Evolutionary conservation across 2,888 invertebrate genomes (phyloP), one percentile per base, ranked within the genome.

Genomic region (Anticlea derivata): DNA sequence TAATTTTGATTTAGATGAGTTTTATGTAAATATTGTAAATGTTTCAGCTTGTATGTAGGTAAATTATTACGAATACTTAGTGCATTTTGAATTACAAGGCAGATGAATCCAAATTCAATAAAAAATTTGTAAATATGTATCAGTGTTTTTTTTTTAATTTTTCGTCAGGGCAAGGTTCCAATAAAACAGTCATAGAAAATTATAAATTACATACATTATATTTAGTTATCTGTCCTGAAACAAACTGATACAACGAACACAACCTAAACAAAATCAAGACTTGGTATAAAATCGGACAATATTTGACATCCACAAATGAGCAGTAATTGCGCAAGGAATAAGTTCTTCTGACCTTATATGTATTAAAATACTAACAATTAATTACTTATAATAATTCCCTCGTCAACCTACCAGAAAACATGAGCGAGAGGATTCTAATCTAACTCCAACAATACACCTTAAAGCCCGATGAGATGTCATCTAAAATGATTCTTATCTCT

Each of bases 191-290:
- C 12, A 50, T 43, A 48, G 64, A 83, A 83, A 83, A 78, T 81
- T 83, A 82, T 85, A 83, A 82, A 85, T 83, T 44, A 83, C 72
- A 80, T 80, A 12, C 22, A 43, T 20, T 43, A 80, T 85, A 78
- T 78, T 81, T 75, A 75, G 64, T 70, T 66, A 73, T 66, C 80
- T 80, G 81, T 80, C 73, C 73, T 68, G 65, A 70, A 70, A 72
- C 43, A 73, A 48, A 13, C 8, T 27, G 37, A 31, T n/a, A 31
- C n/a, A n/a, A n/a, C 13, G 6, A 38, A 38, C 29, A 39, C 29
- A 39, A 38, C n/a, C 26, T 20, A 11, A 13, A 35, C 6, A 20
- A 6, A 22, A 34, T 20, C 8, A 29, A 4, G 10, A 23, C 13
- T 29, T 29, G 8, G 13, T 31, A 31, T 8, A 34, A 22, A 20